A percentile compares a stretch with the other conserved stretches of the same genome.
phyloP scores from a whole-genome alignment of 2,797 vertebrate species.

The Anguilla marmorata region DNA sequence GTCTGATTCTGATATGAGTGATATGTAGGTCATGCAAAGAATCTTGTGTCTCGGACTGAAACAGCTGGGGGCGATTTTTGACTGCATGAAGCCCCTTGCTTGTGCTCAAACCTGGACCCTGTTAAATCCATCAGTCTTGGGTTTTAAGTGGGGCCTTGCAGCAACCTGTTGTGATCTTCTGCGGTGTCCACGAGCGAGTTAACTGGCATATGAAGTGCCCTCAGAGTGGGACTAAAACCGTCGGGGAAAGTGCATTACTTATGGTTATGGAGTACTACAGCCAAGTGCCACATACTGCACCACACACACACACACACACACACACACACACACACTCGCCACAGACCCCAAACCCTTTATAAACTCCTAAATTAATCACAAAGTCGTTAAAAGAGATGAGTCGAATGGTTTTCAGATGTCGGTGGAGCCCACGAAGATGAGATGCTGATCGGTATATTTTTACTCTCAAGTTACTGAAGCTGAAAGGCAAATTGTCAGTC shows the following conservation, averaged over 20 bases:
- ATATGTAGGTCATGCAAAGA: slow-evolving; percentile 14
- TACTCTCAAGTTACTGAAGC: slow-evolving; percentile 9
- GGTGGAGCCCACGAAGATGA: background rate
- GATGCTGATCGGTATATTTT: background rate
- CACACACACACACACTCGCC: background rate
- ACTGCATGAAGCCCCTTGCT: background rate
- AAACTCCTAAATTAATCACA: background rate
- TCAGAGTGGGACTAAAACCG: background rate
- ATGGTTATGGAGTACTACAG: background rate
- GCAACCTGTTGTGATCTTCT: slow-evolving; percentile 12
- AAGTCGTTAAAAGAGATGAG: background rate
- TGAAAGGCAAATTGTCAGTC: background rate
- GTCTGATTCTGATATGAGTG: background rate
- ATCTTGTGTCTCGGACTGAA: background rate
- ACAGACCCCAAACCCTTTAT: background rate
- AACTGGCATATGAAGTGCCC: background rate
- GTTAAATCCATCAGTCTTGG: slow-evolving; percentile 4
- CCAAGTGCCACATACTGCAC: background rate
- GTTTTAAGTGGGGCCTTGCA: background rate
- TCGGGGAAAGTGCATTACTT: background rate
- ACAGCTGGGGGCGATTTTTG: slow-evolving; percentile 26
- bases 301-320: background rate
- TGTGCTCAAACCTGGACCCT: background rate
- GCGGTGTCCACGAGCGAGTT: background rate
- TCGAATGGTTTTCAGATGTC: slow-evolving; percentile 1